A percentile compares a stretch with the other conserved stretches of the same genome.
Conservation (phyloP, 1,140 invertebrate genomes). For the Steinernema feltiae region DNA sequence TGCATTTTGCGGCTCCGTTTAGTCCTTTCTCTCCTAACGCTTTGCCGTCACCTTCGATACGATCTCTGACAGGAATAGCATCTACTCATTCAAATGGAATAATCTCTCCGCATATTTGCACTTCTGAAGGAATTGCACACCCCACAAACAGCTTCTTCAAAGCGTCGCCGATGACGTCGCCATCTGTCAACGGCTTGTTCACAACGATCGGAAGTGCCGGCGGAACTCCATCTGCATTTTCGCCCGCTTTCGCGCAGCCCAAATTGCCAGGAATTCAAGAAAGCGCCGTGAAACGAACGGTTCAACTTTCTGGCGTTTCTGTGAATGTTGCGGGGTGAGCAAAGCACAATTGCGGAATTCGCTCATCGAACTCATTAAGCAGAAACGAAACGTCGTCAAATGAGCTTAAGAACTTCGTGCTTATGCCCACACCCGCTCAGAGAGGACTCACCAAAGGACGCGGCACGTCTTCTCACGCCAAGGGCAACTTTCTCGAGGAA, state of each 20-base stretch:
- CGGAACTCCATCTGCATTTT: slow-evolving; percentile 8
- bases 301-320: not conserved
- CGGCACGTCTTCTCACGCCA: slow-evolving; percentile 68
- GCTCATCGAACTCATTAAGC: slow-evolving; percentile 17
- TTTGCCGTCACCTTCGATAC: not conserved
- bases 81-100: not conserved
- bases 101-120: not conserved
- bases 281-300: not conserved
- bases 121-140: not conserved
- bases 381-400: not conserved
- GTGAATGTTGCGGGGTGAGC: slow-evolving; percentile 7
- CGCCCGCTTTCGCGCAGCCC: slow-evolving; percentile 15
- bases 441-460: slow-evolving; percentile 77
- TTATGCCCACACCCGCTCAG: slow-evolving; percentile 85
- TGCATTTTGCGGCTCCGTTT: slow-evolving; percentile 14
- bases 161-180: not conserved
- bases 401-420: slow-evolving; percentile 65
- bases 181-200: not conserved
- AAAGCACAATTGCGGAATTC: not conserved
- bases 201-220: slow-evolving; percentile 5
- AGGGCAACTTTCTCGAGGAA: slow-evolving; percentile 7
- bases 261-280: slow-evolving; percentile 17
- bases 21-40: slow-evolving; percentile 11
- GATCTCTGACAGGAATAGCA: not conserved
- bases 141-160: not conserved